Evolutionary conservation across 2,888 invertebrate species (phyloP), one percentile per base, ranked within the genome.

Genomic region (Dioctria rufipes): DNA sequence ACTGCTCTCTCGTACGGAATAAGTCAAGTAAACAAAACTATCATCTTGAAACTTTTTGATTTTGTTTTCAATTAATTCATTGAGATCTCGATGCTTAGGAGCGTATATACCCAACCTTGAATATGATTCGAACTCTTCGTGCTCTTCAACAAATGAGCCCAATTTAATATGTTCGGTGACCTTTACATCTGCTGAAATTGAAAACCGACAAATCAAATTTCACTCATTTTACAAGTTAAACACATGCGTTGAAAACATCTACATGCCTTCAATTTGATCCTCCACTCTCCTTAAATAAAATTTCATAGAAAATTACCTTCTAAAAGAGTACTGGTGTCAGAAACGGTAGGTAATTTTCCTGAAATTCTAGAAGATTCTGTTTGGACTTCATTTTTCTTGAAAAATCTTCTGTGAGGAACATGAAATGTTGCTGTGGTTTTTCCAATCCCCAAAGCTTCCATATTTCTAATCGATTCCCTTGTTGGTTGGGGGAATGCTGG

Each of bases 21-120:
- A 94, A 5, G 92, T 91, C 90, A 96, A 92, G 86, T 96, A 96
- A 4, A 95, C 90, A 86, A 95, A 96, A 5, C 91, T 91, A 78
- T 91, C 90, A n/a, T 91, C 90, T 0, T 91, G 91, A 82, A 92
- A 89, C 2, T 86, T 87, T 54, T 91, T 90, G 83, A 95, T 90
- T 81, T 90, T 90, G 5, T 83, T 11, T 4, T 75, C 5, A 43
- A 75, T 75, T 9, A 75, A 61, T 6, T 43, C 13, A 11, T 5
- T 60, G 37, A 58, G 9, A 43, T 60, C 43, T 8, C 11, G 5
- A 8, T 58, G 11, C 11, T 58, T 13, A 2, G 58, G n/a, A 6
- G 11, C 58, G 25, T 25, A 2, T 25, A 25, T 25, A 25, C 25
- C 25, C 2, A 25, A 25, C 25, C 25, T 25, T 25, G 25, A 0